These are phyloP conservation scores for Oscheius myriophilus DNA, from an alignment of 2,888 invertebrate genomes.

Conservation along the genomic window DNA sequence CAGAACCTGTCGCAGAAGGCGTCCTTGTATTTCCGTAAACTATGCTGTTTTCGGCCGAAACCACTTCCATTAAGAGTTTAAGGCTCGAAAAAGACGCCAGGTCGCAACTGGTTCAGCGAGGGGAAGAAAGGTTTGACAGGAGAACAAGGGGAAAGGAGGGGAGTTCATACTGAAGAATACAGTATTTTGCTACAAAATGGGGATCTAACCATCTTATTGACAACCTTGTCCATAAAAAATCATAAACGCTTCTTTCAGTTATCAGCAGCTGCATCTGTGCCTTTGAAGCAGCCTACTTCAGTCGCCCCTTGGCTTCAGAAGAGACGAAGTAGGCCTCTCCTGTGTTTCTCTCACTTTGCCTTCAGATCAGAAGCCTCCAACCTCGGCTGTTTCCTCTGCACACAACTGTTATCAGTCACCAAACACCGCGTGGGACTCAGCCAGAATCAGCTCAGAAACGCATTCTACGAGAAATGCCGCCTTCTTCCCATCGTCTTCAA, in stretches of 20 bases:
- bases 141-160: too few species aligned
- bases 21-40: too few species aligned
- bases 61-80: too few species aligned
- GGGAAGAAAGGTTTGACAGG: too few species aligned
- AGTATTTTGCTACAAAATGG: too few species aligned
- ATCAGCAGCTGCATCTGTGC: conserved; percentile 11
- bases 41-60: too few species aligned
- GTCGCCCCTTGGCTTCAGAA: conserved; percentile 3
- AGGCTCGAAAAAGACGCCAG: too few species aligned
- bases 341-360: background rate
- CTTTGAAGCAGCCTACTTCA: conserved; percentile 20
- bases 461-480: conserved; percentile 58
- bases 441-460: conserved; percentile 55
- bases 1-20: too few species aligned
- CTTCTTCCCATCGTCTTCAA: conserved; percentile 53
- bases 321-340: conserved; percentile 1
- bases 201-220: too few species aligned
- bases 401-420: conserved; percentile 60
- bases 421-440: conserved; percentile 59
- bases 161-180: too few species aligned
- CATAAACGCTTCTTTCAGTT: conserved; percentile 2
- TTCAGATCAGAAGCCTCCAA: conserved; percentile 40
- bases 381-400: conserved; percentile 62
- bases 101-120: too few species aligned
- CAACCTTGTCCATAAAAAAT: background rate